These are phyloP conservation scores for Lycaon pictus DNA, from an alignment of 2,113 vertebrate species.

Conservation along the genomic window DNA sequence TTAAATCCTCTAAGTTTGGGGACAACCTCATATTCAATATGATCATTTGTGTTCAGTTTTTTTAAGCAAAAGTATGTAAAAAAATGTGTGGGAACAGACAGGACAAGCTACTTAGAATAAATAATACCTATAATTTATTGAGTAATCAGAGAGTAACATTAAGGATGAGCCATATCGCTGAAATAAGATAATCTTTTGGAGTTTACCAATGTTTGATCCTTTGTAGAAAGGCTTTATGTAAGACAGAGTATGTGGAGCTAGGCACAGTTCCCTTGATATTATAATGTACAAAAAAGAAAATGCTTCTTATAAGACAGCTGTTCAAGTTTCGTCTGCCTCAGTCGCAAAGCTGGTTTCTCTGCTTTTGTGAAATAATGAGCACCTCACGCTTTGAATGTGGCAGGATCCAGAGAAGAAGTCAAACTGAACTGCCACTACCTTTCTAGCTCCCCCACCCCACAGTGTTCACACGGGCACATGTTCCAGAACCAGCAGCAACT, in stretches of 20 bases:
- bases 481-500: constrained; percentile 34
- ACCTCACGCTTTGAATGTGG: constrained; percentile 70
- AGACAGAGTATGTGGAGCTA: constrained; percentile 60
- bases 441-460: not conserved
- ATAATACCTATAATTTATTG: not conserved
- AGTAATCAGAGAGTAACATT: not conserved
- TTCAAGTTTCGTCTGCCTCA: constrained; percentile 77
- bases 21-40: not conserved
- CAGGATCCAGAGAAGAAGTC: constrained; percentile 74
- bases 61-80: not conserved
- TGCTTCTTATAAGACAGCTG: constrained; percentile 80
- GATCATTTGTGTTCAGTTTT: not conserved
- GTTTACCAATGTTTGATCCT: constrained; percentile 66
- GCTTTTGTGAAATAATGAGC: constrained; percentile 80
- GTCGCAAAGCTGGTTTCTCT: constrained; percentile 69
- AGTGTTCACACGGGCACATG: not conserved
- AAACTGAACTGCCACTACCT: constrained; percentile 57
- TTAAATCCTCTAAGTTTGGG: not conserved
- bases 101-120: not conserved
- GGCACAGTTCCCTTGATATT: constrained; percentile 76
- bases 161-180: not conserved
- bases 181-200: constrained; percentile 74
- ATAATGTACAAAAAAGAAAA: constrained; percentile 71
- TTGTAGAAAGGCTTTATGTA: constrained; percentile 76
- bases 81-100: not conserved